phyloP scores from a whole-genome alignment of 2,888 invertebrate genomes.

The Drosophila vallismaia region DNA sequence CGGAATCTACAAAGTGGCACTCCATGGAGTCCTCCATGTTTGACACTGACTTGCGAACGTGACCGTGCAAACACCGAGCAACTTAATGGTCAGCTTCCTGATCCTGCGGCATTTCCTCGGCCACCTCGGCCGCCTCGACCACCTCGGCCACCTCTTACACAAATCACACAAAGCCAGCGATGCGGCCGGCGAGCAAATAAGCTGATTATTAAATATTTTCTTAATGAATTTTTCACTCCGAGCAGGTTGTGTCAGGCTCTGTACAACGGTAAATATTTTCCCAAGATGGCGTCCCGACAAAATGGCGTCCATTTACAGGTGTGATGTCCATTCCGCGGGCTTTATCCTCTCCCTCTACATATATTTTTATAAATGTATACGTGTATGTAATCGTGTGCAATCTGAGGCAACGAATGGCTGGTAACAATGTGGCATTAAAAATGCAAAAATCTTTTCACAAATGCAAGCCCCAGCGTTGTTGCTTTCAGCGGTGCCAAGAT shows the following conservation, averaged over 20 bases:
- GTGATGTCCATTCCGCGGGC: conserved; percentile 35
- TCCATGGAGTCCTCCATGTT: conserved; percentile 59
- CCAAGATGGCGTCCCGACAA: conserved; percentile 10
- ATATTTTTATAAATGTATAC: conserved; percentile 2
- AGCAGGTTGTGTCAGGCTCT: conserved; percentile 13
- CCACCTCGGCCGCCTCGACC: not conserved
- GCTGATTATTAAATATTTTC: conserved; percentile 77
- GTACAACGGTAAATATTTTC: conserved; percentile 19
- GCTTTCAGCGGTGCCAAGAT: conserved; percentile 34
- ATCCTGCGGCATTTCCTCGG: conserved; percentile 7
- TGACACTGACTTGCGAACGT: conserved; percentile 68
- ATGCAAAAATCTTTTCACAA: conserved; percentile 64
- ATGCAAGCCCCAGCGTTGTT: conserved; percentile 63
- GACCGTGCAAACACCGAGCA: conserved; percentile 64
- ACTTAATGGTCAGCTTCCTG: conserved; percentile 59
- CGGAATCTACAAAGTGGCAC: conserved; percentile 59
- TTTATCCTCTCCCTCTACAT: not conserved
- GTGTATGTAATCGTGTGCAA: not conserved
- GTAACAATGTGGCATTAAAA: conserved; percentile 56
- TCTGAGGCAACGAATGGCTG: conserved; percentile 13
- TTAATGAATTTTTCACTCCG: conserved; percentile 64
- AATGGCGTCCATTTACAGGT: conserved; percentile 22
- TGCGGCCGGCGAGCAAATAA: conserved; percentile 40
- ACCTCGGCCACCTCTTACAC: conserved; percentile 17
- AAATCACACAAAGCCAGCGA: conserved; percentile 16